These are phyloP conservation scores for Belonocnema kinseyi DNA, from an alignment of 1,140 invertebrate genomes.

Conservation along the genomic window DNA sequence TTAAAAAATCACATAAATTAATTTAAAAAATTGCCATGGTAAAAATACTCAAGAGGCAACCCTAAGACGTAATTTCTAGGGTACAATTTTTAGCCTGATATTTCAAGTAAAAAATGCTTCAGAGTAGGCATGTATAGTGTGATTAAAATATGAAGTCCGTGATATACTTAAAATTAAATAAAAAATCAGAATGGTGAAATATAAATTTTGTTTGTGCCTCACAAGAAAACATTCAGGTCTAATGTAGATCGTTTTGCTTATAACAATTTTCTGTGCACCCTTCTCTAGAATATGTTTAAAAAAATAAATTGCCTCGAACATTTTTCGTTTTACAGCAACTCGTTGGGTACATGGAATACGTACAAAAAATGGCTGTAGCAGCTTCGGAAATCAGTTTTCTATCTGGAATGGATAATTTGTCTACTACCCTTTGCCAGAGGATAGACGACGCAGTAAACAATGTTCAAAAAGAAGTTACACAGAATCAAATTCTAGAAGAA, in stretches of 20 bases:
- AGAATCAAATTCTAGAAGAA: conserved; percentile 60
- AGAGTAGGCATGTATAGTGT: too few species aligned
- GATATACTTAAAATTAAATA: too few species aligned
- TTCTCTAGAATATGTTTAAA: neutral
- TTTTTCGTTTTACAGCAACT: conserved; percentile 58
- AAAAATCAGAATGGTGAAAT: conserved; percentile 10
- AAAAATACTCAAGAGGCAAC: too few species aligned
- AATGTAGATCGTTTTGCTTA: neutral
- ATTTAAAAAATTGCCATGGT: too few species aligned
- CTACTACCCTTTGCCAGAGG: conserved; percentile 61
- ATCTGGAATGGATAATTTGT: conserved; percentile 68
- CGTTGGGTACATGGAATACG: conserved; percentile 63
- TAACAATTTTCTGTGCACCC: neutral
- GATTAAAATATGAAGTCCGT: too few species aligned
- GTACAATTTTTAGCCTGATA: too few species aligned
- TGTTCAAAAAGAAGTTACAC: conserved; percentile 55
- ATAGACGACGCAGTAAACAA: conserved; percentile 66
- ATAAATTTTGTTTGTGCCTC: neutral
- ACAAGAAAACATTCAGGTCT: neutral
- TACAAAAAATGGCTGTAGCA: conserved; percentile 68
- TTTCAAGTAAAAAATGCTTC: too few species aligned
- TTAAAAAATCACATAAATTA: too few species aligned
- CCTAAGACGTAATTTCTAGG: too few species aligned
- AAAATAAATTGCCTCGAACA: neutral
- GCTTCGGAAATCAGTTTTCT: conserved; percentile 65